phyloP scores from a whole-genome alignment of 2,888 invertebrate species.

The Cephalotes varians region DNA sequence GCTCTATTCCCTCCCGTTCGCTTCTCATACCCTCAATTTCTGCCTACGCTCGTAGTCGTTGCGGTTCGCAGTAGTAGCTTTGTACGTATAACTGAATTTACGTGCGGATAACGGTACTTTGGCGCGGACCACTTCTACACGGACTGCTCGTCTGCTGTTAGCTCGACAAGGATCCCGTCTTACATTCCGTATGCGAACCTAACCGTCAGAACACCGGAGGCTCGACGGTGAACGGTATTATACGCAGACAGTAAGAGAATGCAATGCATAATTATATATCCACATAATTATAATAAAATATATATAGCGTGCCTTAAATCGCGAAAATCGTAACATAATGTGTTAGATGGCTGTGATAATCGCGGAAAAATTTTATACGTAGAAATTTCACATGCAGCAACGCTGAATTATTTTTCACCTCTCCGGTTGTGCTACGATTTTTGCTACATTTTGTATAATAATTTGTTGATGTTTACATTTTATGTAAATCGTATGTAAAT shows the following conservation, averaged over 20 bases:
- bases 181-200: constrained; percentile 46
- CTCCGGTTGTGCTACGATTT: neutral
- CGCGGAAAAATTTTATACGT: neutral
- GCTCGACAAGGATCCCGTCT: constrained; percentile 44
- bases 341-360: neutral
- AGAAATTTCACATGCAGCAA: neutral
- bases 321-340: neutral
- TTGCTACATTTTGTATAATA: constrained; percentile 1
- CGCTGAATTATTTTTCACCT: constrained; percentile 17
- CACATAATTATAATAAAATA: neutral
- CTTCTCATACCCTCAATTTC: constrained; percentile 62
- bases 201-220: constrained; percentile 1
- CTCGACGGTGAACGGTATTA: neutral
- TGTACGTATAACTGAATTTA: constrained; percentile 84
- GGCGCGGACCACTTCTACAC: constrained; percentile 41
- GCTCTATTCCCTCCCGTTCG: constrained; percentile 57
- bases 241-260: constrained; percentile 6
- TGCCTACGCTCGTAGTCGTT: constrained; percentile 71
- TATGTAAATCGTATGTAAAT: constrained; percentile 16
- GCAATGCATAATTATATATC: neutral
- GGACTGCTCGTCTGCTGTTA: constrained; percentile 55
- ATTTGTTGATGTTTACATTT: constrained; percentile 24
- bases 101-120: constrained; percentile 76
- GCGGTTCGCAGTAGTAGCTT: constrained; percentile 79
- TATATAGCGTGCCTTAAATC: neutral